A percentile compares a stretch with the other conserved stretches of the same genome.
phyloP scores from a whole-genome alignment of 2,113 vertebrate species.

The Forbesichthys agassizii region DNA sequence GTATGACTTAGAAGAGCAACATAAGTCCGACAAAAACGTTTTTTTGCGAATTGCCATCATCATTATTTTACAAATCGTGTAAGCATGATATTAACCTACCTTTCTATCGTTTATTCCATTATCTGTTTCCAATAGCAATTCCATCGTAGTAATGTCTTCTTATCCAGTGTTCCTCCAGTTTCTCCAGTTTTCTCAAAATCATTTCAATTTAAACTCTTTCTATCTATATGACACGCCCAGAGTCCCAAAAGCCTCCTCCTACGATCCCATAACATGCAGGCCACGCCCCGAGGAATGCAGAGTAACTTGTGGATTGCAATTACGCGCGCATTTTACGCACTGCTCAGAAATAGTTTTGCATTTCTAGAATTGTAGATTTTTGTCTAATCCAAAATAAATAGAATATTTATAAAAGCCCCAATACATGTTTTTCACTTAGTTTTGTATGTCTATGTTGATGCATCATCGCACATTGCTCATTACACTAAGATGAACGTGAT shows the following conservation, averaged over 20 bases:
- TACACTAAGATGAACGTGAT: no score
- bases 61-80: not conserved
- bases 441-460: no score
- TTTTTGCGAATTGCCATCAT: not conserved
- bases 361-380: no score
- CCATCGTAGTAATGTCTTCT: conserved; percentile 27
- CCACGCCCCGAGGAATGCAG: no score
- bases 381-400: no score
- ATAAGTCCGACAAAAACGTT: not conserved
- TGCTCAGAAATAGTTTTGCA: no score
- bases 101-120: conserved; percentile 54
- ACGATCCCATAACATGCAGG: not conserved
- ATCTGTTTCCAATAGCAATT: conserved; percentile 32
- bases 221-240: not conserved
- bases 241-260: conserved; percentile 17
- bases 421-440: no score
- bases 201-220: not conserved
- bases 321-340: no score
- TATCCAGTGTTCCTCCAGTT: not conserved
- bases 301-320: no score
- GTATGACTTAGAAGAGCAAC: not conserved
- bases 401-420: no score
- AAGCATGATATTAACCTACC: conserved; percentile 41
- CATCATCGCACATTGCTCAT: no score
- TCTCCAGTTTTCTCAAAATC: no score